Evolutionary conservation across 2,113 vertebrate species (phyloP), one percentile per base, ranked within the genome.

Genomic region (Vulpes vulpes): DNA sequence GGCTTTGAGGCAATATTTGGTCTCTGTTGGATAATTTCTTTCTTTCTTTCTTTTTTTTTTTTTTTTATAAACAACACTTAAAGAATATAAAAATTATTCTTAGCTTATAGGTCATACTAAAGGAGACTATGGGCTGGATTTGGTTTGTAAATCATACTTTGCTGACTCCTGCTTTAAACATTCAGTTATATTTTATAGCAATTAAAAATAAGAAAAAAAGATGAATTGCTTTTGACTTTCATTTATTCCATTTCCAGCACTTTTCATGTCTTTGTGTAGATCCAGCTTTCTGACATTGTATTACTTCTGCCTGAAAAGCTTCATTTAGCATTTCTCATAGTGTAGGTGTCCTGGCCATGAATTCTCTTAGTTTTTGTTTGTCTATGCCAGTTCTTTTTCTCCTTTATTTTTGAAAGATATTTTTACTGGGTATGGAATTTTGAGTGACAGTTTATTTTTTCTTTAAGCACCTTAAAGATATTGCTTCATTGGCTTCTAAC

Each of bases 201-300:
- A 64, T 90, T 89, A 82, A 69, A 96, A 79, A 19, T 71, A 78
- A 96, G 91, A 60, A 57, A 94, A 94, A 43, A 76, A 60, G 53
- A 12, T 62, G 7, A 79, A 65, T 73, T 85, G 60, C 74, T 55
- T 85, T 74, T 92, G 19, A 59, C 43, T 81, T 85, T 71, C 2
- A 35, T 79, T 92, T 74, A 76, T 81, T 79, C 51, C 60, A 57
- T 71, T 94, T 92, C 35, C 5, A 38, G 16, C 15, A 89, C 25
- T 88, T 15, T 85, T 74, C 17, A 32, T 67, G 84, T 82, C 74
- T 91, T 76, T 67, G 12, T 82, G 8, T 60, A 78, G 25, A 55
- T 92, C 27, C 51, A 76, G 2, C 43, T 95, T 95, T 83, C 8
- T 88, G 67, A 25, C 35, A 53, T 78, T 19, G 19, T 82, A 55